These are phyloP conservation scores for Mormyrus proboscirostris DNA, from an alignment of 2,797 vertebrate genomes.

Conservation along the genomic window DNA sequence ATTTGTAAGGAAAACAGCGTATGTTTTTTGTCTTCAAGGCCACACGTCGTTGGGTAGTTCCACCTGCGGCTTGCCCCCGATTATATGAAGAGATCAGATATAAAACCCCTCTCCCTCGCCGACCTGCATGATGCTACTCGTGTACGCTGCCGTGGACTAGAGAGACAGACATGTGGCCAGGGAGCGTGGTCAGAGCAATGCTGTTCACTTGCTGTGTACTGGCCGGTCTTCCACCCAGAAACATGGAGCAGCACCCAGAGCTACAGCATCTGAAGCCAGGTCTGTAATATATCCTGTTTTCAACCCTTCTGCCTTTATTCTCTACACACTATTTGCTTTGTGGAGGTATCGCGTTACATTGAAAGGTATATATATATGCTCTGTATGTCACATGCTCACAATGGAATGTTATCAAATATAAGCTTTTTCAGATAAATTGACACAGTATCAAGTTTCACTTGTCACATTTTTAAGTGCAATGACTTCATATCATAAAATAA, in stretches of 20 bases:
- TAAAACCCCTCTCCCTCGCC: constrained; percentile 36
- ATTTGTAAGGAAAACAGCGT: background rate
- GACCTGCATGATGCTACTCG: constrained; percentile 36
- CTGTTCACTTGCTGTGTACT: constrained; percentile 36
- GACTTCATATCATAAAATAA: background rate
- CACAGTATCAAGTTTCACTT: background rate
- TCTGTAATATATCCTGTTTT: constrained; percentile 31
- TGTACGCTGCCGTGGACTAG: constrained; percentile 25
- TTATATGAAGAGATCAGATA: constrained; percentile 36
- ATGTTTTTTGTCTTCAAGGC: constrained; percentile 48
- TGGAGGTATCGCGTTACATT: background rate
- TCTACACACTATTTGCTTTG: background rate
- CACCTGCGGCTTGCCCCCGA: constrained; percentile 37
- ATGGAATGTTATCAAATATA: background rate
- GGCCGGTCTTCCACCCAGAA: constrained; percentile 24
- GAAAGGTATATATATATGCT: background rate
- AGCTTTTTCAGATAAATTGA: background rate
- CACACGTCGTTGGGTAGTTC: constrained; percentile 31
- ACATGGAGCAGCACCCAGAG: constrained; percentile 1
- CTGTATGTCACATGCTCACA: background rate
- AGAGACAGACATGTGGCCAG: constrained; percentile 39
- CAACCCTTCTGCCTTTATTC: background rate
- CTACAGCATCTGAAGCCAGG: constrained; percentile 38
- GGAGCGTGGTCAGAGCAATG: constrained; percentile 15
- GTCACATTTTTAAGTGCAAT: background rate